These are phyloP conservation scores for Trachymyrmex septentrionalis DNA, from an alignment of 1,140 invertebrate genomes.

Conservation along the genomic window DNA sequence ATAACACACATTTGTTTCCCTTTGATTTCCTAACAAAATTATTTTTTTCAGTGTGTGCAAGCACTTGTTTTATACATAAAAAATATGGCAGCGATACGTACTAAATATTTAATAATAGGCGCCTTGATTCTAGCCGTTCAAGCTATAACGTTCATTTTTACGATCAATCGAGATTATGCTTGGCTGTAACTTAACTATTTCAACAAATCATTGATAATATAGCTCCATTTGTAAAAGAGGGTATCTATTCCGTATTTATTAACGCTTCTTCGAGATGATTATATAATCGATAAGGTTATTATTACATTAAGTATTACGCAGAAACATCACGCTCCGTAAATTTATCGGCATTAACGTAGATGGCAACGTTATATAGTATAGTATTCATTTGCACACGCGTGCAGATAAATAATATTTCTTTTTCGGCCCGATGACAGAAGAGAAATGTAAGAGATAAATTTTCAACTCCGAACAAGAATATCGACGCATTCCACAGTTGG, in stretches of 20 bases:
- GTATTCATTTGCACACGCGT: conserved; percentile 13
- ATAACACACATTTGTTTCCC: no score
- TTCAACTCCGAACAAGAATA: not conserved
- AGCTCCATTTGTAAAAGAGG: conserved; percentile 59
- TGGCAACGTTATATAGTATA: conserved; percentile 25
- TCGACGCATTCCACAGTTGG: conserved; percentile 11
- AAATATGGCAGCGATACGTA: conserved; percentile 2
- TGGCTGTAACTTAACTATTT: conserved; percentile 33
- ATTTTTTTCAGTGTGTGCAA: not conserved
- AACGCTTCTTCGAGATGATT: conserved; percentile 58
- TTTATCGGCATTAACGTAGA: conserved; percentile 40
- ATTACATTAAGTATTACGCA: no score
- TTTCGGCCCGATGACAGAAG: not conserved
- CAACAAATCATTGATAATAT: conserved; percentile 68
- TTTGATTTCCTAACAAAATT: no score
- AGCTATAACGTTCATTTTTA: conserved; percentile 8
- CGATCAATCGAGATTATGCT: conserved; percentile 21
- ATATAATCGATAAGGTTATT: conserved; percentile 65
- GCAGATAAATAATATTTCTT: conserved; percentile 42
- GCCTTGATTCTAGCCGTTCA: not conserved
- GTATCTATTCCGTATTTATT: conserved; percentile 67
- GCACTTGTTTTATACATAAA: not conserved
- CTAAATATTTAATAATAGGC: conserved; percentile 50
- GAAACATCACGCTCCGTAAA: conserved; percentile 2
- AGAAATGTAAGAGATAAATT: conserved; percentile 23